These are phyloP conservation scores for Clamator glandarius DNA, from an alignment of 2,797 vertebrate species.

Conservation along the genomic window DNA sequence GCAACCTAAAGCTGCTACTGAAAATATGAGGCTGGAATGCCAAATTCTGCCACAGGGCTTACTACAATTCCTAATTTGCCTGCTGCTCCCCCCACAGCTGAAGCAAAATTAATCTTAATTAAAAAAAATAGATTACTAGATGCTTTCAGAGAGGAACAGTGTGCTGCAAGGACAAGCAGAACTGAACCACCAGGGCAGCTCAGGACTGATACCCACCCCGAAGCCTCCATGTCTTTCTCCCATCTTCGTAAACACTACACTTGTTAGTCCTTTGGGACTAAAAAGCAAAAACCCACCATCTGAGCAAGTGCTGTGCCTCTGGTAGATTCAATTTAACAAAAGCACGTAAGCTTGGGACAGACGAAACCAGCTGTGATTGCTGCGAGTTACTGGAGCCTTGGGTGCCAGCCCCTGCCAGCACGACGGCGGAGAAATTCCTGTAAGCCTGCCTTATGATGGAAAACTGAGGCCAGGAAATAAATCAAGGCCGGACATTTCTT, in stretches of 20 bases:
- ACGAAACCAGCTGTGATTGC: not conserved
- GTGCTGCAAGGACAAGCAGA: not conserved
- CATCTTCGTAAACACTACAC: not conserved
- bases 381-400: not conserved
- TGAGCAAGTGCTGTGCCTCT: not conserved
- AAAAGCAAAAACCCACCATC: not conserved
- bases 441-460: not conserved
- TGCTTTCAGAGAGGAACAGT: not conserved
- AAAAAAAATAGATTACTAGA: not conserved
- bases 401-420: not conserved
- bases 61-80: not conserved
- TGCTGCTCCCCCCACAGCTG: not conserved
- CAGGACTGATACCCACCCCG: rapidly evolving
- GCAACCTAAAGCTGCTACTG: not conserved
- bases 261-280: not conserved
- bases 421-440: not conserved
- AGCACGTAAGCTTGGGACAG: not conserved
- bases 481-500: not conserved
- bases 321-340: not conserved
- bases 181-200: not conserved
- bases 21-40: not conserved
- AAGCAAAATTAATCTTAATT: not conserved
- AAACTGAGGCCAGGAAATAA: slow-evolving; percentile 21
- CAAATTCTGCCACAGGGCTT: not conserved
- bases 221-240: not conserved